phyloP scores from a whole-genome alignment of 2,888 invertebrate species.

The Phanerotoma sp. region DNA sequence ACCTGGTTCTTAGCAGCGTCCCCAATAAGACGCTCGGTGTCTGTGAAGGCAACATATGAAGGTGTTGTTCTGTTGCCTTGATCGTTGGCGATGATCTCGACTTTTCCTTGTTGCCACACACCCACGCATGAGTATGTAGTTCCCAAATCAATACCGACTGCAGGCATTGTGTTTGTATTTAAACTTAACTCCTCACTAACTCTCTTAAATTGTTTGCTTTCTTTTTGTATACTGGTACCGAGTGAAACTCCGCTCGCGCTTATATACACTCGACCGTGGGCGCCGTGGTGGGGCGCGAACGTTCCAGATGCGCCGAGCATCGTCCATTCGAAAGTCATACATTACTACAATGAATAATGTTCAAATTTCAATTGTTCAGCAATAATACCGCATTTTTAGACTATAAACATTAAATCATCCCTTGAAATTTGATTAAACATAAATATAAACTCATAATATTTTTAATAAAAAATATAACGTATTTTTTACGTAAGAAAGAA shows the following conservation, averaged over 20 bases:
- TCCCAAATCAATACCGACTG: constrained; percentile 63
- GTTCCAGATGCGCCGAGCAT: background rate
- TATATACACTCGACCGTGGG: background rate
- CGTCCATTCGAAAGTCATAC: no score
- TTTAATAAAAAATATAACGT: no score
- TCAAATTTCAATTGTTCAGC: no score
- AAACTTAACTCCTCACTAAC: constrained; percentile 2
- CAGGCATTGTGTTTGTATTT: constrained; percentile 56
- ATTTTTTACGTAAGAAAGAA: no score
- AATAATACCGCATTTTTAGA: no score
- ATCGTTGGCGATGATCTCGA: constrained; percentile 59
- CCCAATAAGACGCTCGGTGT: constrained; percentile 30
- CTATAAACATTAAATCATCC: no score
- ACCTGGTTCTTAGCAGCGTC: constrained; percentile 62
- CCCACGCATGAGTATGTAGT: constrained; percentile 63
- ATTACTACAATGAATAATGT: no score
- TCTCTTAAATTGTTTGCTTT: background rate
- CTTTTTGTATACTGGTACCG: constrained; percentile 2
- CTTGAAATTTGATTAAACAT: no score
- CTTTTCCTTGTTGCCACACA: constrained; percentile 35
- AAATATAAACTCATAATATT: no score
- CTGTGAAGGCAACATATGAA: constrained; percentile 72
- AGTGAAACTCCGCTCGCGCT: background rate
- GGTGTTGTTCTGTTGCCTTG: constrained; percentile 74
- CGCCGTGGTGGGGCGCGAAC: background rate